Percentiles rank a stretch among this genome's conserved stretches.
Evolutionary conservation across 2,888 invertebrate genomes (phyloP).

Genomic region (Leptothorax acervorum): DNA sequence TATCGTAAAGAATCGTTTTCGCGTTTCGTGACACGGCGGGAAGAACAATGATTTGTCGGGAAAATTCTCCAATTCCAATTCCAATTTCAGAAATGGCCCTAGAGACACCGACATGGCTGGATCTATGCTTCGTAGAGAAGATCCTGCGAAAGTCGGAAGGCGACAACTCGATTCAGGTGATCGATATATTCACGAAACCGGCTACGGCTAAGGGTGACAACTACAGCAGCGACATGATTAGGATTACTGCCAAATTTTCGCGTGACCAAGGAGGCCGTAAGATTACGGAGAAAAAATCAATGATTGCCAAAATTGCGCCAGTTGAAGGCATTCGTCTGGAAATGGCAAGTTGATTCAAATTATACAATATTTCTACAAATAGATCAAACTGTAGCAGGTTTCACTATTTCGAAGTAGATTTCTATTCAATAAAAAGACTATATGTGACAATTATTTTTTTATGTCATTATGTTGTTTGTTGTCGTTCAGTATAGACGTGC

Average conservation of each 20-base stretch:
- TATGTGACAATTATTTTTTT: neutral
- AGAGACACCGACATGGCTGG: slow-evolving; percentile 77
- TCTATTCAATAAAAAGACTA: neutral
- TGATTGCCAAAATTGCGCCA: slow-evolving; percentile 84
- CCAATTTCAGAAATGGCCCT: slow-evolving; percentile 78
- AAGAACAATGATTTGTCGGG: slow-evolving; percentile 76
- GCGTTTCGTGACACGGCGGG: slow-evolving; percentile 67
- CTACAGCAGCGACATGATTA: slow-evolving; percentile 83
- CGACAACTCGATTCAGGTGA: slow-evolving; percentile 77
- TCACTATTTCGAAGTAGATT: neutral
- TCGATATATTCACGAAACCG: slow-evolving; percentile 74
- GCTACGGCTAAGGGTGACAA: slow-evolving; percentile 83
- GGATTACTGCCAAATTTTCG: slow-evolving; percentile 74
- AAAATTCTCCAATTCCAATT: slow-evolving; percentile 77
- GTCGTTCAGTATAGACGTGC: too few species aligned
- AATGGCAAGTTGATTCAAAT: slow-evolving; percentile 70
- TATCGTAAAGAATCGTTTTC: slow-evolving; percentile 76
- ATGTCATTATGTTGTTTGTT: too few species aligned
- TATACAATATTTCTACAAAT: neutral
- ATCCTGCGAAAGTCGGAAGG: slow-evolving; percentile 76
- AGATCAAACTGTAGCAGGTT: neutral
- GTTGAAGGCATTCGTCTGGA: slow-evolving; percentile 83
- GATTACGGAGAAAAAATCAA: slow-evolving; percentile 73
- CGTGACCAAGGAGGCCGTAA: slow-evolving; percentile 60
- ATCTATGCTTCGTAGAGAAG: slow-evolving; percentile 77